A percentile compares a stretch with the other conserved stretches of the same genome.
Evolutionary conservation across 2,888 invertebrate genomes (phyloP).

Genomic region (Hipparchia semele): DNA sequence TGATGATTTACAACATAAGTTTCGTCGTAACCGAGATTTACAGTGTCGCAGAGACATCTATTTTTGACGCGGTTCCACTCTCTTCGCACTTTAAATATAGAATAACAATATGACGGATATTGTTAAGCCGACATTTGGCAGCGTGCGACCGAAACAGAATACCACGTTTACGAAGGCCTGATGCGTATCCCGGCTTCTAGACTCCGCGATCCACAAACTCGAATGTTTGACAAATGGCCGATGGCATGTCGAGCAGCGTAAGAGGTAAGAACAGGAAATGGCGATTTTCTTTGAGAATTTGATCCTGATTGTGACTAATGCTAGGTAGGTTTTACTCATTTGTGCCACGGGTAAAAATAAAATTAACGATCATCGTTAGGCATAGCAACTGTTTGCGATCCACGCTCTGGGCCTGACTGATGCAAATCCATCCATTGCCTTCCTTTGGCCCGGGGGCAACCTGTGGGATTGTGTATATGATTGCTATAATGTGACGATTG

Average conservation of each 20-base stretch:
- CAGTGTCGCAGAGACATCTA: constrained; percentile 67
- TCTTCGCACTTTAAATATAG: constrained; percentile 78
- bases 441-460: no score
- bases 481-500: no score
- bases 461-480: no score
- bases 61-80: constrained; percentile 74
- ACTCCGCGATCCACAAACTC: constrained; percentile 1
- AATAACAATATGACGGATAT: constrained; percentile 72
- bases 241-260: constrained; percentile 7
- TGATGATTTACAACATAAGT: constrained; percentile 73
- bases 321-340: neutral
- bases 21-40: constrained; percentile 76
- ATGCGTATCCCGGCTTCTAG: constrained; percentile 12
- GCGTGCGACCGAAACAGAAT: constrained; percentile 45
- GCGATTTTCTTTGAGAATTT: constrained; percentile 17
- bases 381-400: no score
- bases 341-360: no score
- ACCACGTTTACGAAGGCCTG: constrained; percentile 14
- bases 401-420: no score
- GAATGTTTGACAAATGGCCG: constrained; percentile 9
- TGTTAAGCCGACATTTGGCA: constrained; percentile 53
- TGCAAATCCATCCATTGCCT: no score
- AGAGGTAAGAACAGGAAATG: constrained; percentile 7
- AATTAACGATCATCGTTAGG: no score
- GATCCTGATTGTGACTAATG: constrained; percentile 1